phyloP scores from a whole-genome alignment of 1,140 invertebrate species.

The Caenorhabditis tropicalis region DNA sequence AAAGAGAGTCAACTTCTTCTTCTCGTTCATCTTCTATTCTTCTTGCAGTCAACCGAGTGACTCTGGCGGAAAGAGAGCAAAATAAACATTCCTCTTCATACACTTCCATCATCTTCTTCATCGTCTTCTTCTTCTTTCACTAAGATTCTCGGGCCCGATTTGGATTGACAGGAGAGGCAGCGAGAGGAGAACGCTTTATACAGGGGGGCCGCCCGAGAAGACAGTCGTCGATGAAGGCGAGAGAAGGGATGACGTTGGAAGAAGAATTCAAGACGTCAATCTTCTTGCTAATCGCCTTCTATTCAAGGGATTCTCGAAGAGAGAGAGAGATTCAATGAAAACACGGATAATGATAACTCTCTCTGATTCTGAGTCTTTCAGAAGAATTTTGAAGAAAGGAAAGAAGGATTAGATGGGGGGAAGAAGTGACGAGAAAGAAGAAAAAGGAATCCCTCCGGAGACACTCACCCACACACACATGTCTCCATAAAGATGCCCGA shows the following conservation, averaged over 20 bases:
- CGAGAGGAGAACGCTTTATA: neutral
- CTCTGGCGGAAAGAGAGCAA: neutral
- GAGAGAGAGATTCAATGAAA: neutral
- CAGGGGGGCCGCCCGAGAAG: neutral
- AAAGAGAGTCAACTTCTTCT: constrained; percentile 11
- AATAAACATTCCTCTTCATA: constrained; percentile 29
- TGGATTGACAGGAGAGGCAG: neutral
- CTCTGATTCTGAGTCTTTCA: neutral
- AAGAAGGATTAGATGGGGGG: constrained; percentile 5
- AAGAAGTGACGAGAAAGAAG: neutral
- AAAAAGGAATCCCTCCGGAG: constrained; percentile 24
- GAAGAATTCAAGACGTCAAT: neutral
- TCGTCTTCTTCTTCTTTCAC: neutral
- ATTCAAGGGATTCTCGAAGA: constrained; percentile 35
- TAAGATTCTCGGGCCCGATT: constrained; percentile 29
- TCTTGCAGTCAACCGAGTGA: neutral
- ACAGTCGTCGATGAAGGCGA: neutral
- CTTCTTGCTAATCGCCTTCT: constrained; percentile 38
- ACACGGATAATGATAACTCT: neutral
- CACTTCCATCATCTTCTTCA: constrained; percentile 1
- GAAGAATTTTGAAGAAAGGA: neutral
- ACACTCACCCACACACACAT: neutral
- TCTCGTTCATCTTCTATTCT: constrained; percentile 6
- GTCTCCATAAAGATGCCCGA: constrained; percentile 16
- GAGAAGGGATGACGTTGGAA: neutral